Evolutionary conservation across 2,113 vertebrate species (phyloP).

Genomic region (Mugil cephalus): DNA sequence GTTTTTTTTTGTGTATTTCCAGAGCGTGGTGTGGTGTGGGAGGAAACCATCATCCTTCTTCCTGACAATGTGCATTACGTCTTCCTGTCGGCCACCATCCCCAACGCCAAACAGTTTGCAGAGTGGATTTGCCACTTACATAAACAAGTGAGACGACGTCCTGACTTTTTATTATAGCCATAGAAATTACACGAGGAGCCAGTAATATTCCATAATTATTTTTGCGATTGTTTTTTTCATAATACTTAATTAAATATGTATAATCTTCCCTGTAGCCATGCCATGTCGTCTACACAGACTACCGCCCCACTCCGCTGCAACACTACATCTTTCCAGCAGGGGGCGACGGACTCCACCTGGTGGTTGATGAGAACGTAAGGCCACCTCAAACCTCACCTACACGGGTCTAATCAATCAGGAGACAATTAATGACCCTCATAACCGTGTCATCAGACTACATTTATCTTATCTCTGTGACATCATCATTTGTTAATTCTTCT

Average conservation of each 20-base stretch:
- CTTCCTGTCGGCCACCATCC: conserved; percentile 98
- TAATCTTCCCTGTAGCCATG: conserved; percentile 87
- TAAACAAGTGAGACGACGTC: conserved; percentile 88
- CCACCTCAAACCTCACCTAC: neutral
- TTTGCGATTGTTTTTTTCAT: neutral
- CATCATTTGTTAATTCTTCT: neutral
- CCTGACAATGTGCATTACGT: conserved; percentile 99
- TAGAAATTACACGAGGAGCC: neutral
- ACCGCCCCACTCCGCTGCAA: conserved; percentile 95
- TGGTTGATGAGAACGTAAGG: conserved; percentile 98
- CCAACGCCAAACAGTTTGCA: conserved; percentile 97
- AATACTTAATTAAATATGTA: conserved; percentile 15
- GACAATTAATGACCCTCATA: neutral
- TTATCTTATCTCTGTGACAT: neutral
- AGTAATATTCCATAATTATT: neutral
- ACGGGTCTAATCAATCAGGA: neutral
- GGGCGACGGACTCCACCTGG: conserved; percentile 96
- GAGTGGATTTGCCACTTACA: conserved; percentile 99
- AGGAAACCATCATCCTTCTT: conserved; percentile 98
- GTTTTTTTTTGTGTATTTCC: conserved; percentile 8
- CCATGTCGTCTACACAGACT: conserved; percentile 98
- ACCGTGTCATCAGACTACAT: neutral
- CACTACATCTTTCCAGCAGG: conserved; percentile 99
- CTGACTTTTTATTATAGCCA: neutral
- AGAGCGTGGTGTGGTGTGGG: conserved; percentile 99